A percentile compares a stretch with the other conserved stretches of the same genome.
These are phyloP conservation scores for Sebastes flavidus DNA, from an alignment of 2,797 vertebrate genomes.

Conservation along the genomic window DNA sequence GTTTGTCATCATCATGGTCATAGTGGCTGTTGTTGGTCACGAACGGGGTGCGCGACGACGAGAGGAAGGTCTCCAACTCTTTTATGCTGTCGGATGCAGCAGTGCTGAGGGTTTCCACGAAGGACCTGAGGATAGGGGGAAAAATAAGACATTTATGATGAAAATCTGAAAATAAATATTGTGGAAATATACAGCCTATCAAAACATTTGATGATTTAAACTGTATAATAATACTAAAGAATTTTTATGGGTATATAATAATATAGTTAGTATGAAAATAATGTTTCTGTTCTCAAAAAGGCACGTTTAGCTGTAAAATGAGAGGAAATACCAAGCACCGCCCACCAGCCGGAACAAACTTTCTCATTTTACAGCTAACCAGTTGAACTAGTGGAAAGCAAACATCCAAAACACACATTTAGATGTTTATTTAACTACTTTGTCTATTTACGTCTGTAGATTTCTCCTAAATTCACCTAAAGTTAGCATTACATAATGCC, in stretches of 20 bases:
- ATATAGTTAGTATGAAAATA: background rate
- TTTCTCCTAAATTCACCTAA: no score
- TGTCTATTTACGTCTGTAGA: no score
- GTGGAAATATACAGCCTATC: background rate
- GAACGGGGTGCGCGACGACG: constrained; percentile 50
- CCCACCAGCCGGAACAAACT: no score
- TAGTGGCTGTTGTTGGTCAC: constrained; percentile 81
- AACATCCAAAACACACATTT: no score
- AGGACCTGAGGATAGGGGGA: constrained; percentile 72
- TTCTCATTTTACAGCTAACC: no score
- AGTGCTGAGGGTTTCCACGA: constrained; percentile 79
- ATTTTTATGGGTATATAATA: background rate
- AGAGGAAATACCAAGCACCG: no score
- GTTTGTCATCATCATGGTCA: constrained; percentile 90
- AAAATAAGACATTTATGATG: background rate
- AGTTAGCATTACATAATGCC: no score
- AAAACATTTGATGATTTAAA: background rate
- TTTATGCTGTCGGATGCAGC: constrained; percentile 84
- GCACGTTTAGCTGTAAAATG: no score
- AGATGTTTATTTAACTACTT: no score
- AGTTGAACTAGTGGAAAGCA: no score
- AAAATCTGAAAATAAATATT: background rate
- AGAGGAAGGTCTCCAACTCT: constrained; percentile 61
- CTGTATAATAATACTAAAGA: no score
- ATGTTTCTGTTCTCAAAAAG: background rate